Base-by-base conservation (phyloP, 2,797 vertebrate genomes). In the Salarias fasciatus region DNA sequence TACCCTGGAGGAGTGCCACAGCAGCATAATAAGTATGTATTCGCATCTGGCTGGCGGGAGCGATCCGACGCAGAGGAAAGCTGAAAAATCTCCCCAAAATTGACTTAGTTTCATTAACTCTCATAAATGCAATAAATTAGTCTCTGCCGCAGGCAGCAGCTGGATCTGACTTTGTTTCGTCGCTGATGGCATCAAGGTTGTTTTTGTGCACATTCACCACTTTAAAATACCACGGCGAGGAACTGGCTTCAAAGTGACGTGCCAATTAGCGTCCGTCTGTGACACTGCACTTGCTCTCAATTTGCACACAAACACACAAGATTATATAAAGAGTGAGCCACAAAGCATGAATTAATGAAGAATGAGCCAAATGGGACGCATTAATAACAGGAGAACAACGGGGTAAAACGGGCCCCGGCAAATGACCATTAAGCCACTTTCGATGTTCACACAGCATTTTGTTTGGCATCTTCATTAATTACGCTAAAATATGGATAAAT, bases 381-480 rank as follows among this genome's bases (percentile, higher is more conserved):
- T 51, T 55, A 53, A 45, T 4, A 51, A 71, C 44, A 29, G 28
- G 33, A 31, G 24, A 30, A 60, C 3, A 24, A 66, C 53, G 9
- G 63, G 60, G 18, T 37, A 45, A 46, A 75, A 59, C 13, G 9
- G 30, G 33, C 75, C 59, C 18, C 35, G 40, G 18, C 31, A 63
- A 63, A 75, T 46, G 10, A 33, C 44, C 51, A 63, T 73, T 31
- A 71, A 65, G 52, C 13, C n/a, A 14, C 18, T 46, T 71, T 14
- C 18, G 61, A 53, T 67, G n/a, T 53, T 45, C 7, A 14, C 28
- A 31, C 31, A 56, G 51, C 11, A n/a, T 37, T n/a, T 55, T 31
- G 47, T 53, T 68, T 47, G 41, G 30, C 42, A 33, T 42, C 41
- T 51, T 29, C 29, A 3, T 37, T 68, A 58, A 74, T 75, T 29